Conservation (phyloP, 2,797 vertebrate species). For the Dromococcyx pavoninus region DNA sequence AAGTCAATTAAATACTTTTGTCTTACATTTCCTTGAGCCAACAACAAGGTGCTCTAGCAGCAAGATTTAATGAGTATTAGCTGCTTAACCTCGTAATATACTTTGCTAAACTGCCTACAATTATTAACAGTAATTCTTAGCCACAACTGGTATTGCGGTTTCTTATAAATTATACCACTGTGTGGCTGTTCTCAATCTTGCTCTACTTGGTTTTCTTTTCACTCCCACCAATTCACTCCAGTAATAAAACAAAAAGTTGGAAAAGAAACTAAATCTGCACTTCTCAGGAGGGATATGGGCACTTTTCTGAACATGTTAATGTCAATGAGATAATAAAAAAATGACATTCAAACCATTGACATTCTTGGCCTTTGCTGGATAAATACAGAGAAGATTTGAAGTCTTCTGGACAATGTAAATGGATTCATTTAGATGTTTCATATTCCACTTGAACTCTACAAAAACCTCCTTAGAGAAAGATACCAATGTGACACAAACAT, state of each 20-base stretch:
- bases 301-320: not conserved
- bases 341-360: not conserved
- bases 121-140: not conserved
- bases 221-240: not conserved
- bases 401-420: not conserved
- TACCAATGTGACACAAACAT: not conserved
- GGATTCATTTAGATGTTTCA: constrained; percentile 13
- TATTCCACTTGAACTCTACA: not conserved
- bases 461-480: constrained; percentile 4
- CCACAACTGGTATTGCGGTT: not conserved
- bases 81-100: not conserved
- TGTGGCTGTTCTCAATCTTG: not conserved
- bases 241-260: not conserved
- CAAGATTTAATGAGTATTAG: not conserved
- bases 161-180: not conserved
- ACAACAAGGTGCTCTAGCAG: not conserved
- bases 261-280: not conserved
- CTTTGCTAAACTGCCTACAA: not conserved
- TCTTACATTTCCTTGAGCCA: not conserved
- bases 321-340: not conserved
- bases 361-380: not conserved
- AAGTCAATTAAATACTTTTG: not conserved
- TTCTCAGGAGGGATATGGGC: not conserved
- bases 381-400: not conserved
- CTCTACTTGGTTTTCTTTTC: not conserved